Base-by-base conservation (phyloP, 1,140 invertebrate genomes). In the Plodia interpunctella region DNA sequence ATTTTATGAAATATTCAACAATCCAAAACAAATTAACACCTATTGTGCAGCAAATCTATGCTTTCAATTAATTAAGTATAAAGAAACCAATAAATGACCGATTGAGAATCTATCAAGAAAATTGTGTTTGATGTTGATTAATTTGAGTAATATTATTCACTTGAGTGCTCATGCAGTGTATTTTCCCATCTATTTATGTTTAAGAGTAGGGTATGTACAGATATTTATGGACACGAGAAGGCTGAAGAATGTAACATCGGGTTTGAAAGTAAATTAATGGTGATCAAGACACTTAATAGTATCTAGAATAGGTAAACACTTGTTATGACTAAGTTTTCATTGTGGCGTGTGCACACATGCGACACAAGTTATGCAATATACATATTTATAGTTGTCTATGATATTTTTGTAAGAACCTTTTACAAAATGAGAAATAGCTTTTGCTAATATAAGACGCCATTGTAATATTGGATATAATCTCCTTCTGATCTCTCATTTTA, bases 191-290 rank as follows among this genome's bases (percentile, higher is more conserved):
- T 75, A 71, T 70, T 73, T 68, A 71, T 64, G 51, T 72, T 69
- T 62, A 61, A 62, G 38, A 64, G 77, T 76, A 77, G 72, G 44
- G 60, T 70, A 74, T 85, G 80, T 85, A 85, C 82, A 85, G 76
- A 85, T 85, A 85, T 83, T 85, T 85, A 85, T 85, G 83, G 74
- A 80, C 70, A 69, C 59, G 65, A 72, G 66, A 80, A 78, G 72
- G 78, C 74, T 78, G 74, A 65, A 74, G 77, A 63, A 59, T 59
- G 59, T 62, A 70, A 72, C 71, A 77, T 74, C 72, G 63, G 21
- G 66, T 65, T 66, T 59, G 63, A 54, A 30, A 57, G 60, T 49
- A 68, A 62, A 62, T 62, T 66, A 64, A 65, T 56, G 55, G 56
- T 49, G 50, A 6, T 54, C 25, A 59, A 30, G 59, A 55, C 57